Conservation (phyloP, 1,140 invertebrate genomes). For the Ridgeia piscesae region DNA sequence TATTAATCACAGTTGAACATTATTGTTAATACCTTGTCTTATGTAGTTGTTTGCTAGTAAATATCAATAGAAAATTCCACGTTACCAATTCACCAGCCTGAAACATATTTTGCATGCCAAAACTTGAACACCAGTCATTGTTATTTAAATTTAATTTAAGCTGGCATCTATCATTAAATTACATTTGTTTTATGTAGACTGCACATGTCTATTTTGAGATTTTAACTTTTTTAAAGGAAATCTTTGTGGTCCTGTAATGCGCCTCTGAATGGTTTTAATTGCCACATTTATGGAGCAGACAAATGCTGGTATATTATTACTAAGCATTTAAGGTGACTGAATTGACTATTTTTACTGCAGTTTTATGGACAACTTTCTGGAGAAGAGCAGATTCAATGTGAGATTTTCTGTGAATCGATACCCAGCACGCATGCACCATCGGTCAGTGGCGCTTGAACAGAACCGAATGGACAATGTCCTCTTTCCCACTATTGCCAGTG, state of each 20-base stretch:
- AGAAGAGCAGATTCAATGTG: slow-evolving; percentile 44
- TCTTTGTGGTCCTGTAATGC: no score
- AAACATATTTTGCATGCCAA: no score
- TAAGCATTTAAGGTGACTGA: not conserved
- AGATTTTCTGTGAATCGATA: slow-evolving; percentile 51
- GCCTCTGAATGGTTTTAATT: no score
- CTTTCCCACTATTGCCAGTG: not conserved
- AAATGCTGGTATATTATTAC: not conserved
- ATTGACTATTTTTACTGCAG: slow-evolving; percentile 35
- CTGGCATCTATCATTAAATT: not conserved
- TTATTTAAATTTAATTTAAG: not conserved
- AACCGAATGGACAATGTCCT: not conserved
- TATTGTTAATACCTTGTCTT: no score
- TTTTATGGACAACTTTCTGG: slow-evolving; percentile 37
- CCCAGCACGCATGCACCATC: slow-evolving; percentile 66
- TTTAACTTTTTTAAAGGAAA: no score
- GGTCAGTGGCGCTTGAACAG: slow-evolving; percentile 61
- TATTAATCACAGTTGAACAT: no score
- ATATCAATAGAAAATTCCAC: no score
- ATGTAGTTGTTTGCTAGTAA: no score
- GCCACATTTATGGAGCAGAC: no score
- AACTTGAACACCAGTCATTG: not conserved
- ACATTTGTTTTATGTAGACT: not conserved
- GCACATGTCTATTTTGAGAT: not conserved
- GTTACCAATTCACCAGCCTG: no score